Evolutionary conservation across 2,113 vertebrate genomes (phyloP).

Genomic region (Notothenia coriiceps): DNA sequence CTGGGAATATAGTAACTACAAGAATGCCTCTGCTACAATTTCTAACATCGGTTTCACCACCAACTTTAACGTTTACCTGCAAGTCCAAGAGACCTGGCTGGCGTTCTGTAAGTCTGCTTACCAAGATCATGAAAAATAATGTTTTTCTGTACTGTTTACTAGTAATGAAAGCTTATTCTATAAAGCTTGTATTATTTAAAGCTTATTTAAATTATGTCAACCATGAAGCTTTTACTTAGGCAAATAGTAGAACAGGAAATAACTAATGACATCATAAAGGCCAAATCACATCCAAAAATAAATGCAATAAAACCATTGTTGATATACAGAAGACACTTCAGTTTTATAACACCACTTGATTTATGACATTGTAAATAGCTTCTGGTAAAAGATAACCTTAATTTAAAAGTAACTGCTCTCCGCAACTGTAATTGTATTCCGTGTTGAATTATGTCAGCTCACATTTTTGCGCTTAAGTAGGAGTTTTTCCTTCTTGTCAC

Average conservation of each 20-base stretch:
- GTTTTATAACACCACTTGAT: conserved; percentile 8
- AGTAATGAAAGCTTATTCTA: background rate
- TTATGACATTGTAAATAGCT: conserved; percentile 1
- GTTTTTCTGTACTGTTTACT: background rate
- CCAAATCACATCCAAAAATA: background rate
- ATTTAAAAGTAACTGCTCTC: background rate
- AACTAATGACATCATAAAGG: background rate
- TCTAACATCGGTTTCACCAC: conserved; percentile 85
- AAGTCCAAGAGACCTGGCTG: conserved; percentile 92
- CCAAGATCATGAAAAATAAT: background rate
- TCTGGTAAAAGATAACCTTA: conserved; percentile 7
- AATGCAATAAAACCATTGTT: conserved; percentile 8
- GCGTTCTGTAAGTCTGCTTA: conserved; percentile 86
- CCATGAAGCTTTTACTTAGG: background rate
- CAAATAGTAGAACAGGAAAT: background rate
- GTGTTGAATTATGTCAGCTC: background rate
- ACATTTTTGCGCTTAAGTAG: background rate
- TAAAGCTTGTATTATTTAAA: too few relatives aligned
- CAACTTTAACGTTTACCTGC: conserved; percentile 84
- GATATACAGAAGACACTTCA: background rate
- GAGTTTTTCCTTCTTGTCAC: background rate
- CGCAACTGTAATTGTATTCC: background rate
- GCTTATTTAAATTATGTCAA: background rate
- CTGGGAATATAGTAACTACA: conserved; percentile 84
- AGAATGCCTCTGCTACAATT: conserved; percentile 70